Conservation (phyloP, 2,113 vertebrate genomes). For the Corythornis cristatus region DNA sequence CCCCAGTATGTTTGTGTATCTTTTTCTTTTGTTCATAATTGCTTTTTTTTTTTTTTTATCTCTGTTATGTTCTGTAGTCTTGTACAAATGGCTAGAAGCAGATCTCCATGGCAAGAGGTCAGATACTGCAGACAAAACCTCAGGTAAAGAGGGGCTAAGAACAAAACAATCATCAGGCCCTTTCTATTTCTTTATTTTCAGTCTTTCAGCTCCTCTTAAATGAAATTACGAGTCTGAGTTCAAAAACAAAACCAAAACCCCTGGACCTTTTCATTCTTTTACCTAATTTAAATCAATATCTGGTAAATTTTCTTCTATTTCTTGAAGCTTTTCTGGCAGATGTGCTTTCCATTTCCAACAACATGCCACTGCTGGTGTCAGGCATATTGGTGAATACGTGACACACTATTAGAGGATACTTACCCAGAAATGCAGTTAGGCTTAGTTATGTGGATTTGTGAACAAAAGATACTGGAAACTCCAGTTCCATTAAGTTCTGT, state of each 20-base stretch:
- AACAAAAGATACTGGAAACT: not conserved
- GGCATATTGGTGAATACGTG: not conserved
- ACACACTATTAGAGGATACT: not conserved
- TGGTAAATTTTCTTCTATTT: not conserved
- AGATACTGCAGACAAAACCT: constrained; percentile 77
- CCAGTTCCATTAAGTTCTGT: not conserved
- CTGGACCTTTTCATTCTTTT: not conserved
- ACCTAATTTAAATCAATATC: constrained; percentile 28
- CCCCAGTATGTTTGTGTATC: constrained; percentile 10
- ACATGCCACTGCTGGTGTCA: not conserved
- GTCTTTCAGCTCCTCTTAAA: constrained; percentile 2
- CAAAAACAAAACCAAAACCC: not conserved
- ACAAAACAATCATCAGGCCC: not conserved
- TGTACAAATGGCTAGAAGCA: constrained; percentile 95
- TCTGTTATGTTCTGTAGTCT: constrained; percentile 87
- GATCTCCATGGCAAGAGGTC: constrained; percentile 90
- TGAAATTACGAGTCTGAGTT: constrained; percentile 4
- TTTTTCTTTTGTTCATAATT: constrained; percentile 75
- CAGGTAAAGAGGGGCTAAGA: constrained; percentile 84
- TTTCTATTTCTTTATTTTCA: constrained; percentile 17
- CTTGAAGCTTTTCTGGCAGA: constrained; percentile 65
- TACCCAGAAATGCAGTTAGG: not conserved
- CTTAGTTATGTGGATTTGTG: not conserved
- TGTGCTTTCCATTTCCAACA: not conserved
- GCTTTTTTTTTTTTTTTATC: constrained; percentile 80